Evolutionary conservation across 2,888 invertebrate genomes (phyloP).

Genomic region (Gryllus longicercus): DNA sequence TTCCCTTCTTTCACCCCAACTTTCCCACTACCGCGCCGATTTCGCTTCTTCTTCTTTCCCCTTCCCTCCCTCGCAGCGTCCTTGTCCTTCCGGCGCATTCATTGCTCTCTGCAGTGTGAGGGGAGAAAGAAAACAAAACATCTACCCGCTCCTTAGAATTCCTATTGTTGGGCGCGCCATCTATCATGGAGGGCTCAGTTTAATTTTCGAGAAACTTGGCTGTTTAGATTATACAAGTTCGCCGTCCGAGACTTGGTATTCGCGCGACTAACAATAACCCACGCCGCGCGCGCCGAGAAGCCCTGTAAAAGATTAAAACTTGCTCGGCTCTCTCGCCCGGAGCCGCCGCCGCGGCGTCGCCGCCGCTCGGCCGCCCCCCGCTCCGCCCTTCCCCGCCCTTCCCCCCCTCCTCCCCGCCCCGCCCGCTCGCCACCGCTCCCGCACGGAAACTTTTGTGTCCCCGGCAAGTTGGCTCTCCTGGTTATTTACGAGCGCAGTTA

Average conservation of each 20-base stretch:
- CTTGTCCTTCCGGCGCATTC: background rate
- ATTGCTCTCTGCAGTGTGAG: background rate
- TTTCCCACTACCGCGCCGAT: background rate
- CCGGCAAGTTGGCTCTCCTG: slow-evolving; percentile 17
- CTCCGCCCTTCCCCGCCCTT: background rate
- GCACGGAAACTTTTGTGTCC: slow-evolving; percentile 7
- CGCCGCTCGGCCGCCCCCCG: background rate
- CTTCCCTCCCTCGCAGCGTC: background rate
- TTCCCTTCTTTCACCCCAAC: slow-evolving; percentile 5
- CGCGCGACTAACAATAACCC: slow-evolving; percentile 17
- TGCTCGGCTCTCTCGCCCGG: background rate
- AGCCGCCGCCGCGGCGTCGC: background rate
- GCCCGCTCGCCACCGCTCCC: background rate
- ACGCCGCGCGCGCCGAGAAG: background rate
- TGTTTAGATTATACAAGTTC: slow-evolving; percentile 17
- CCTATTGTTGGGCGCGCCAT: background rate
- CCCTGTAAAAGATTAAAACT: slow-evolving; percentile 17
- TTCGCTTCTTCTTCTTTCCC: background rate
- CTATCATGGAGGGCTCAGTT: slow-evolving; percentile 6
- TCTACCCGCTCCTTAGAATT: background rate
- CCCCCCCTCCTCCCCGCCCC: background rate
- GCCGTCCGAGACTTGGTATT: background rate
- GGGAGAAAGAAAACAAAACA: background rate
- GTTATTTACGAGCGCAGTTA: slow-evolving; percentile 17
- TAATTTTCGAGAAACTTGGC: slow-evolving; percentile 1